Conservation (phyloP, 53 echinoderm and acorn worm species). For the Temnopleurus reevesii region DNA sequence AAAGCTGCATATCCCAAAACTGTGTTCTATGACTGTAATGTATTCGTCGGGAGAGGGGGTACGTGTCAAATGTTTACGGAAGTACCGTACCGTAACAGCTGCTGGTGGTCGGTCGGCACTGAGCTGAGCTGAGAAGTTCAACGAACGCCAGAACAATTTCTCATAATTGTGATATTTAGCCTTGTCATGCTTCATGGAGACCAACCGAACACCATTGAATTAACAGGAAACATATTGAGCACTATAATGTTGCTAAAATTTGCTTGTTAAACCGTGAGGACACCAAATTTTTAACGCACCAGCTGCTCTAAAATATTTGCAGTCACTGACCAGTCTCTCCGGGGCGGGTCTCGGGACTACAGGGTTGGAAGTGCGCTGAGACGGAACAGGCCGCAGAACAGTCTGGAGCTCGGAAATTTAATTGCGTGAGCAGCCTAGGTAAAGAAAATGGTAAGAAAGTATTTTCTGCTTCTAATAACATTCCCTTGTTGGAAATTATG, state of each 20-base stretch:
- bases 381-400: no score
- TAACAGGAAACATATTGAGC: no score
- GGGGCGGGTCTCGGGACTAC: not conserved
- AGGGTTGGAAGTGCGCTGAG: not conserved
- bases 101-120: no score
- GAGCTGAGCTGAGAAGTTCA: no score
- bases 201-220: no score
- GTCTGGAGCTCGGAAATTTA: no score
- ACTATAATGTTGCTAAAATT: not conserved
- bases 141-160: no score
- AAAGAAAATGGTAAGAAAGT: no score
- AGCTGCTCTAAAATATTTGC: not conserved
- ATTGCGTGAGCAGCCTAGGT: no score
- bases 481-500: no score
- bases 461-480: no score
- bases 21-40: not conserved
- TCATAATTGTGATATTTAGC: not conserved
- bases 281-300: not conserved
- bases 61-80: not conserved
- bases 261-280: not conserved
- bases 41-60: not conserved
- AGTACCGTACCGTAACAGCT: no score
- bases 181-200: not conserved
- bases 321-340: not conserved
- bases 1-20: not conserved